These are phyloP conservation scores for Eulithis testata DNA, from an alignment of 2,888 invertebrate species.

Conservation along the genomic window DNA sequence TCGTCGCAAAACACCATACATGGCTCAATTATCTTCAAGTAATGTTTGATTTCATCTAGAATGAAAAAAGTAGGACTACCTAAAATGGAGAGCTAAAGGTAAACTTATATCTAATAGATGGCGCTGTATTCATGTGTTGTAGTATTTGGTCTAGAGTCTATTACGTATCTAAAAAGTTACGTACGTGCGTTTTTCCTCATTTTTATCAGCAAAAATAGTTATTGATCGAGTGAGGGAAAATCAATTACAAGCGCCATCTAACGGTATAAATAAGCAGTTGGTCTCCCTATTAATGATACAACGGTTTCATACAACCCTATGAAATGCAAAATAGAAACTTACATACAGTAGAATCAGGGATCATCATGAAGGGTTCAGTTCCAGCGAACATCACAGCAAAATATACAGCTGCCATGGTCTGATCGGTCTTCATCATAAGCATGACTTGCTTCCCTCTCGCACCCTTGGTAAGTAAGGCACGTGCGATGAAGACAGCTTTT, in stretches of 20 bases:
- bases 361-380: constrained; percentile 42
- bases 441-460: constrained; percentile 34
- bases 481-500: constrained; percentile 34
- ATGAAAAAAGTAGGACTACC: not conserved
- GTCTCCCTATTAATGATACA: no score
- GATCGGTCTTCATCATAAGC: constrained; percentile 41
- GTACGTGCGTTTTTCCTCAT: no score
- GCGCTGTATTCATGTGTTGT: no score
- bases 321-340: constrained; percentile 11
- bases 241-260: no score
- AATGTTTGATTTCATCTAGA: constrained; percentile 54
- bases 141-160: no score
- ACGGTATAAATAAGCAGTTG: no score
- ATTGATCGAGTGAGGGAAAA: no score
- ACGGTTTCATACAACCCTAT: no score
- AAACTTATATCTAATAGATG: no score
- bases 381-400: constrained; percentile 43
- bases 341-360: constrained; percentile 43
- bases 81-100: no score
- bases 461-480: constrained; percentile 22
- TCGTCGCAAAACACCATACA: constrained; percentile 55
- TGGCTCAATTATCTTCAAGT: constrained; percentile 52
- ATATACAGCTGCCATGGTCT: constrained; percentile 39
- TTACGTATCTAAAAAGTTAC: no score
- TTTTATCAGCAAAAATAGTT: no score